Evolutionary conservation across 2,888 invertebrate species (phyloP).

Genomic region (Clivina fossor): DNA sequence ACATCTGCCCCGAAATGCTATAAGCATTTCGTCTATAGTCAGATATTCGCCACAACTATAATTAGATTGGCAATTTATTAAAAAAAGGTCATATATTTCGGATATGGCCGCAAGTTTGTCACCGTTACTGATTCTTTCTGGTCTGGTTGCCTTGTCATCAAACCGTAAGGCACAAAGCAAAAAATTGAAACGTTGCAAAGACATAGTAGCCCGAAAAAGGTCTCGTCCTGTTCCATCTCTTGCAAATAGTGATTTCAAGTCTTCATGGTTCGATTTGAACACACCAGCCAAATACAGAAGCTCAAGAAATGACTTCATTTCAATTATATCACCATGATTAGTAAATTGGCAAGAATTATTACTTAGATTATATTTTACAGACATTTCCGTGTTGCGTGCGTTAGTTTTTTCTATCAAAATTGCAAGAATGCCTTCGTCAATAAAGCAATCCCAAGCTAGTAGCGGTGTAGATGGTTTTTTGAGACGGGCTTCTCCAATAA

Average conservation of each 20-base stretch:
- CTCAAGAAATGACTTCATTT: constrained; percentile 16
- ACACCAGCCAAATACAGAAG: constrained; percentile 11
- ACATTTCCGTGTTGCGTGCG: neutral
- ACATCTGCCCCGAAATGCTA: constrained; percentile 14
- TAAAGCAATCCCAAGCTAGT: constrained; percentile 1
- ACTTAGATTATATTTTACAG: neutral
- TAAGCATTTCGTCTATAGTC: constrained; percentile 16
- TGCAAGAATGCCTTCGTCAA: neutral
- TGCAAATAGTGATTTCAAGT: constrained; percentile 7
- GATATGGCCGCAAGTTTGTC: constrained; percentile 17
- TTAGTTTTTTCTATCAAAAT: constrained; percentile 2
- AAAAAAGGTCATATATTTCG: constrained; percentile 12
- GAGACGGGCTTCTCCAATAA: neutral
- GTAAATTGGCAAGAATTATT: constrained; percentile 8
- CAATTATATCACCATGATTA: constrained; percentile 2
- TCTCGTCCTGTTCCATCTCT: constrained; percentile 13
- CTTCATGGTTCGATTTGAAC: constrained; percentile 6
- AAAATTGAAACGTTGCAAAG: constrained; percentile 15
- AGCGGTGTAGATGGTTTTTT: constrained; percentile 1
- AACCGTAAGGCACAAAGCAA: constrained; percentile 18
- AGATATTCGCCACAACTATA: constrained; percentile 19
- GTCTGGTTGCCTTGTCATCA: constrained; percentile 18
- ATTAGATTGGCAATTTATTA: constrained; percentile 21
- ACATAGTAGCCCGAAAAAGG: constrained; percentile 20
- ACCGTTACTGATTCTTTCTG: constrained; percentile 7